Conservation (phyloP, 1,140 invertebrate species). For the Zaprionus gabonicus region DNA sequence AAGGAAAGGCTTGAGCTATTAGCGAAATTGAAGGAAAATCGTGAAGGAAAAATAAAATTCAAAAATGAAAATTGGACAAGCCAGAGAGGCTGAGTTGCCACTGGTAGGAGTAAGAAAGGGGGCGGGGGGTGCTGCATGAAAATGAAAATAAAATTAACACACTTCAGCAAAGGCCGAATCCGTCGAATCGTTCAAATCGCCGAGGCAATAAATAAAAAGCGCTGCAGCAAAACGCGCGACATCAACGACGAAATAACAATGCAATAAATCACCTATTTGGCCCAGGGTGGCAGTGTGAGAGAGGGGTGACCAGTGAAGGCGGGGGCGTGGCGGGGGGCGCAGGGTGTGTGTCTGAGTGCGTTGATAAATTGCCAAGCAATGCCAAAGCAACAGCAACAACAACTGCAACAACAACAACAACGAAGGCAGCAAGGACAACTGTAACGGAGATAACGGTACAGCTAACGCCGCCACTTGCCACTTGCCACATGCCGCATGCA, state of each 20-base stretch:
- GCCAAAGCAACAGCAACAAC: conserved; percentile 28
- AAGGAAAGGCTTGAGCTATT: conserved; percentile 17
- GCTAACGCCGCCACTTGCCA: conserved; percentile 37
- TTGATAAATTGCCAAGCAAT: conserved; percentile 50
- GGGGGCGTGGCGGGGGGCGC: neutral
- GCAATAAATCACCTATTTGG: conserved; percentile 78
- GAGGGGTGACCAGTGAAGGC: neutral
- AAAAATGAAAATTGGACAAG: conserved; percentile 27
- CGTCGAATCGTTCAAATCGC: conserved; percentile 35
- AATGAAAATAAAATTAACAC: conserved; percentile 78
- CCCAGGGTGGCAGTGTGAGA: neutral
- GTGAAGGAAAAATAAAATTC: conserved; percentile 26
- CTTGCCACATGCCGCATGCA: conserved; percentile 21
- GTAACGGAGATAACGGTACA: conserved; percentile 37
- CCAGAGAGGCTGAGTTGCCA: conserved; percentile 39
- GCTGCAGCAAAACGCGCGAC: conserved; percentile 67
- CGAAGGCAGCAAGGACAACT: conserved; percentile 9
- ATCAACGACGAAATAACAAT: conserved; percentile 82
- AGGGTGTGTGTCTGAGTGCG: conserved; percentile 10
- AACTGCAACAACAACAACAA: conserved; percentile 10
- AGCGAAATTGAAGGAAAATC: conserved; percentile 21
- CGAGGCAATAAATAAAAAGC: conserved; percentile 73
- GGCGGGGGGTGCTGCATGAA: conserved; percentile 11
- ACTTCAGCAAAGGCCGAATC: conserved; percentile 31
- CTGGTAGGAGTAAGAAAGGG: neutral